Evolutionary conservation across 1,140 invertebrate species (phyloP), one percentile per base, ranked within the genome.

Genomic region (Teleopsis dalmanni): DNA sequence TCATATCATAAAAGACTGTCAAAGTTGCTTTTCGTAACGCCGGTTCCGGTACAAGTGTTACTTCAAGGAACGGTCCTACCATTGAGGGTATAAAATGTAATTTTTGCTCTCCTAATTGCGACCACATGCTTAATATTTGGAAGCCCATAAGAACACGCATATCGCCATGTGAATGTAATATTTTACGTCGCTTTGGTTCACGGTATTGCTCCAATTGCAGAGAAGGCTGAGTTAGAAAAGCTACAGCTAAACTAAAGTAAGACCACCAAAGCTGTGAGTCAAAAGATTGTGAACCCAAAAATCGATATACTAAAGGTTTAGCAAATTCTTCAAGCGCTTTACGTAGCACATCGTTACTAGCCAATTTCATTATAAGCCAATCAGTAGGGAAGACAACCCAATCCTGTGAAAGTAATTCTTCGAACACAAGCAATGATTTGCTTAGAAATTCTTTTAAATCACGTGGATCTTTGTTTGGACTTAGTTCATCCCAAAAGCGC

Each of bases 1-100:
- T 95, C 83, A 98, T 92, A 62, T 97, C 92, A 62, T 95, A 97
- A 59, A 98, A 92, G 23, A 97, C 93, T 9, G 91, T 88, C 14
- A 98, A 76, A 0, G 93, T 96, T 0, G 90, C 88, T 61, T 92
- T 88, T 6, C 94, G 76, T 14, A 98, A 67, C 57, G 91, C 86
- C 48, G 80, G 80, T 63, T 95, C 91, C 1, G 90, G 89, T 16
- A 97, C 89, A 16, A 97, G 72, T 0, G 92, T 92, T 7, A 98
- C 91, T 74, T 98, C 92, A 11, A 98, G 74, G 58, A 98, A 86
- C 0, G 91, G 90, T 3, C 93, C 91, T 8, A 98, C 92, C 80
- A 97, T 87, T 2, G 85, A 84, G 1, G 91, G 91, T 59, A 97
- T 90, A 59, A 96, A 91, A 60, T 91, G 82, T 8, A 91, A 77